Percentiles rank a stretch among this genome's conserved stretches.
Conservation (phyloP, 2,888 invertebrate genomes). For the Hypsopygia costalis region DNA sequence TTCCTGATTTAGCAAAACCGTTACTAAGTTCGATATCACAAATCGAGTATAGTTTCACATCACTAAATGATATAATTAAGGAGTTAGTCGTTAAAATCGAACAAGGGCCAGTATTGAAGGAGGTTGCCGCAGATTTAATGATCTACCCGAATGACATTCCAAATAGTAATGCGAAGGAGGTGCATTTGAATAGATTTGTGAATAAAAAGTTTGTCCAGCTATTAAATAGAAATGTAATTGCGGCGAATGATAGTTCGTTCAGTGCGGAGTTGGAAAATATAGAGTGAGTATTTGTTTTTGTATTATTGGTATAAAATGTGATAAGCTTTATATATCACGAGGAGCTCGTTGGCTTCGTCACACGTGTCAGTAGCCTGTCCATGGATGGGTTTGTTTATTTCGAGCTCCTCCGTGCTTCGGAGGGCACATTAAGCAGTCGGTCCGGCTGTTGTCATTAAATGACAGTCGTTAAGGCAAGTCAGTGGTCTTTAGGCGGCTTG, state of each 20-base stretch:
- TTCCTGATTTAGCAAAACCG: conserved; percentile 89
- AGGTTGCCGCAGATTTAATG: conserved; percentile 65
- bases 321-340: too few species aligned
- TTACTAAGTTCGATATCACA: conserved; percentile 84
- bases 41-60: conserved; percentile 82
- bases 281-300: conserved; percentile 52
- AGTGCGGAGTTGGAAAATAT: conserved; percentile 64
- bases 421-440: too few species aligned
- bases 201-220: conserved; percentile 51
- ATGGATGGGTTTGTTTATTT: too few species aligned
- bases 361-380: too few species aligned
- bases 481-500: too few species aligned
- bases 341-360: too few species aligned
- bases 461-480: too few species aligned
- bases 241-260: conserved; percentile 27
- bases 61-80: conserved; percentile 74
- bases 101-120: conserved; percentile 38
- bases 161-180: conserved; percentile 28
- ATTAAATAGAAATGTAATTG: conserved; percentile 39
- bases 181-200: conserved; percentile 70
- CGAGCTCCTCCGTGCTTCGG: too few species aligned
- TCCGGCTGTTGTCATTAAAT: too few species aligned
- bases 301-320: too few species aligned
- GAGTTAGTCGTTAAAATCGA: conserved; percentile 61
- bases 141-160: conserved; percentile 68